Percentiles rank a stretch among this genome's conserved stretches.
These are phyloP conservation scores for Chlorops oryzae DNA, from an alignment of 1,140 invertebrate species.

Conservation along the genomic window DNA sequence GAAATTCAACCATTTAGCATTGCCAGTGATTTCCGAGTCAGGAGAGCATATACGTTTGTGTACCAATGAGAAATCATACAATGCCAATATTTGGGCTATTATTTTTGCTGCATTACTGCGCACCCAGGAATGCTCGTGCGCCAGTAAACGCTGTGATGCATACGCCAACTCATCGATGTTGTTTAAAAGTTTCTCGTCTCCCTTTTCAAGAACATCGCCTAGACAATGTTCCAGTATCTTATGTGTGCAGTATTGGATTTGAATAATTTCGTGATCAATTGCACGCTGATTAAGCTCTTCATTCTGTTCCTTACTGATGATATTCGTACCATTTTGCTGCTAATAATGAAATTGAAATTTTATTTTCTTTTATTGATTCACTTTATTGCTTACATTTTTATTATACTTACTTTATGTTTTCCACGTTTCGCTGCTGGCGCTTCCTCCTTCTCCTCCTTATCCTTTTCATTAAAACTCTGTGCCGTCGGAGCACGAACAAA, in stretches of 20 bases:
- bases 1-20: conserved; percentile 47
- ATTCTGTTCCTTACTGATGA: conserved; percentile 37
- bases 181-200: conserved; percentile 42
- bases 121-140: conserved; percentile 59
- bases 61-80: conserved; percentile 53
- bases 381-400: conserved; percentile 4
- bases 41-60: conserved; percentile 24
- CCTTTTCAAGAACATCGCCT: conserved; percentile 40
- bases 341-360: not conserved
- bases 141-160: conserved; percentile 64
- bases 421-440: conserved; percentile 14
- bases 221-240: conserved; percentile 51
- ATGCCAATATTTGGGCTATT: conserved; percentile 62
- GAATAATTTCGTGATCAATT: conserved; percentile 53
- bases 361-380: not conserved
- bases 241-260: conserved; percentile 52
- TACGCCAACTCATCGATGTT: conserved; percentile 59
- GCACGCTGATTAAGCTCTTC: conserved; percentile 50
- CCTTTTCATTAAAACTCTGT: conserved; percentile 12
- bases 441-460: conserved; percentile 20
- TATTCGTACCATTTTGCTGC: conserved; percentile 23
- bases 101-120: conserved; percentile 68
- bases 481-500: conserved; percentile 29
- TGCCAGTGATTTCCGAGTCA: not conserved
- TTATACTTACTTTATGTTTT: conserved; percentile 8